Conservation (phyloP, 2,888 invertebrate genomes). For the Drosophila sordidapex region DNA sequence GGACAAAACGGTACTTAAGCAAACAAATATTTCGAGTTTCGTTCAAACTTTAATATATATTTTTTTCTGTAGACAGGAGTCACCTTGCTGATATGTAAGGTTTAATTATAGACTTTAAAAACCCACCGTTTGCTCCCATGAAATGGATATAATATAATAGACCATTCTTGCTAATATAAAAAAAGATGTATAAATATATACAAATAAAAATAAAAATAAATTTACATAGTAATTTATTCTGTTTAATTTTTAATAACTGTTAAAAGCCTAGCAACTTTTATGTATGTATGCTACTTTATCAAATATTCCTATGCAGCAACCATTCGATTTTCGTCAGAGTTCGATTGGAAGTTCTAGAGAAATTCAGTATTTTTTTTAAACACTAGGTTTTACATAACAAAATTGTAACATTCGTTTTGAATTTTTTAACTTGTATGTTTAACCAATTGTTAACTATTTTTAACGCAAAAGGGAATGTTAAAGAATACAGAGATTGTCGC, state of each 20-base stretch:
- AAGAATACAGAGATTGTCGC: background rate
- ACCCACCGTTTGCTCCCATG: background rate
- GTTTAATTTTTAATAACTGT: background rate
- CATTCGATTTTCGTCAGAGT: constrained; percentile 6
- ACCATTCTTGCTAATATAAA: too few species aligned
- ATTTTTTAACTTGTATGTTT: constrained; percentile 7
- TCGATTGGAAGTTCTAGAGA: background rate
- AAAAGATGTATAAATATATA: too few species aligned
- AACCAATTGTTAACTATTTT: constrained; percentile 17
- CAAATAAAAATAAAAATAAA: too few species aligned
- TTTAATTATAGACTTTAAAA: too few species aligned
- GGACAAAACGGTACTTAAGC: background rate
- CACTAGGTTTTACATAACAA: constrained; percentile 17
- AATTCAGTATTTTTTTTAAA: background rate
- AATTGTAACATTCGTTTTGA: constrained; percentile 2
- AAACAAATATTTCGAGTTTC: background rate
- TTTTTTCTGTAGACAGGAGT: background rate
- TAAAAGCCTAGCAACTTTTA: too few species aligned
- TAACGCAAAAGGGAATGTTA: constrained; percentile 9
- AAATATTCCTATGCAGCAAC: background rate
- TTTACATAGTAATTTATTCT: background rate
- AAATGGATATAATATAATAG: too few species aligned
- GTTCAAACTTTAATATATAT: background rate
- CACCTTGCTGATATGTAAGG: background rate
- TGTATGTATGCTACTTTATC: background rate